Base-by-base conservation (phyloP, 2,797 vertebrate species). In the Lophius americanus region DNA sequence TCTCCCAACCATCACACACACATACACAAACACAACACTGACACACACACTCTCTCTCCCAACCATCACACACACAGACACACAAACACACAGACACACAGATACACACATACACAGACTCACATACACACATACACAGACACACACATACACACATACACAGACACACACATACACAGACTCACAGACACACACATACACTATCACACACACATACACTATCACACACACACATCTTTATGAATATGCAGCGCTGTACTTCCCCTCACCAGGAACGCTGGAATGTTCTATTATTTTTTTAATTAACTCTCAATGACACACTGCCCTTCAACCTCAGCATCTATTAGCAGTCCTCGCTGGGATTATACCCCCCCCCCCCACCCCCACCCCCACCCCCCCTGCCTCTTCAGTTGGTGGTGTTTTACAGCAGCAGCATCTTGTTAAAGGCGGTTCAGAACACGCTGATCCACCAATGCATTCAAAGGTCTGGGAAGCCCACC, bases 281-380 rank as follows among this genome's bases (percentile, higher is more conserved):
- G 88, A 94, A 91, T 92, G 85, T 85, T 79, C 81, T 72, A 50
- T 88, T 88, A 70, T 88, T 89, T 83, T 90, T 94, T 92, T 93
- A 93, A 94, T 94, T 94, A 94, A 93, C 84, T 92, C 83, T 91
- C 91, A 94, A 94, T 84, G 94, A 93, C 93, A 90, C 75, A 23
- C 67, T 90, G 92, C 65, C 92, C 93, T 94, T 93, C 88, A 92
- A 77, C 85, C 83, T 82, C 67, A 79, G 70, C 81, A 76, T 90
- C 85, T 83, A 74, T 82, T 82, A 83, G 76, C 81, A 81, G 83
- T 75, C 76, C 78, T 71, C 62, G 51, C 70, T 85, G 53, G 47
- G 53, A 68, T 58, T 73, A 36, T 65, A 33, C 9, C 51, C 54
- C 39, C 35, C 48, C 38, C 70, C 70, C 36, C 47, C 50, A 32